Conservation (phyloP, 1,140 invertebrate genomes). For the Dinothrombium tinctorium region DNA sequence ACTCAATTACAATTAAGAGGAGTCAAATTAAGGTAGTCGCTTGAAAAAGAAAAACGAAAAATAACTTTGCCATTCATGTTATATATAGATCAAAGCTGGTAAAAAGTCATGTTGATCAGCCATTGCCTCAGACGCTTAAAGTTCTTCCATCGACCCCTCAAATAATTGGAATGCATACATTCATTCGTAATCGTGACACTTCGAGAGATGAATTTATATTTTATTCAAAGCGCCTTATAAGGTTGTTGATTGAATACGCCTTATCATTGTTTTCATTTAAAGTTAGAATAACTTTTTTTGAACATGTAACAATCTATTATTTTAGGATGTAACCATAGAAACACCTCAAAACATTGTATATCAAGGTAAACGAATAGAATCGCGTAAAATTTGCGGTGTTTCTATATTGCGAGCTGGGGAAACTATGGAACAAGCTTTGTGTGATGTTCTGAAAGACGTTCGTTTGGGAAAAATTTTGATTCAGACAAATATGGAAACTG, state of each 20-base stretch:
- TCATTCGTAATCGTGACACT: slow-evolving; percentile 73
- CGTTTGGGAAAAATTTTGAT: slow-evolving; percentile 95
- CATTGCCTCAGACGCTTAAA: slow-evolving; percentile 56
- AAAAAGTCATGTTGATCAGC: slow-evolving; percentile 49
- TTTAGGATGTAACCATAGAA: slow-evolving; percentile 44
- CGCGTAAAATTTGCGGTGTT: slow-evolving; percentile 86
- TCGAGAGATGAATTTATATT: slow-evolving; percentile 94
- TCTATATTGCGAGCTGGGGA: slow-evolving; percentile 85
- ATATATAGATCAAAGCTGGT: slow-evolving; percentile 43
- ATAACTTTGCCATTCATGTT: neutral
- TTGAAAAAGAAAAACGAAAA: neutral
- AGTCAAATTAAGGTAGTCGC: slow-evolving; percentile 46
- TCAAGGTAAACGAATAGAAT: slow-evolving; percentile 53
- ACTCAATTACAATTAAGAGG: slow-evolving; percentile 77
- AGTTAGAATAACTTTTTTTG: slow-evolving; percentile 20
- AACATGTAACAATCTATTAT: neutral
- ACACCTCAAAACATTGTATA: slow-evolving; percentile 69
- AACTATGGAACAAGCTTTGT: slow-evolving; percentile 94
- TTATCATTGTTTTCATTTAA: slow-evolving; percentile 73
- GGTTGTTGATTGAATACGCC: slow-evolving; percentile 85
- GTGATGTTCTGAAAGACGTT: slow-evolving; percentile 92
- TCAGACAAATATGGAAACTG: slow-evolving; percentile 83
- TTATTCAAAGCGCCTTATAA: slow-evolving; percentile 87
- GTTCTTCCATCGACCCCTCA: slow-evolving; percentile 62
- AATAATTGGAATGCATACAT: slow-evolving; percentile 56